These are phyloP conservation scores for Dinomys branickii DNA, from an alignment of 2,113 vertebrate species.

Conservation along the genomic window DNA sequence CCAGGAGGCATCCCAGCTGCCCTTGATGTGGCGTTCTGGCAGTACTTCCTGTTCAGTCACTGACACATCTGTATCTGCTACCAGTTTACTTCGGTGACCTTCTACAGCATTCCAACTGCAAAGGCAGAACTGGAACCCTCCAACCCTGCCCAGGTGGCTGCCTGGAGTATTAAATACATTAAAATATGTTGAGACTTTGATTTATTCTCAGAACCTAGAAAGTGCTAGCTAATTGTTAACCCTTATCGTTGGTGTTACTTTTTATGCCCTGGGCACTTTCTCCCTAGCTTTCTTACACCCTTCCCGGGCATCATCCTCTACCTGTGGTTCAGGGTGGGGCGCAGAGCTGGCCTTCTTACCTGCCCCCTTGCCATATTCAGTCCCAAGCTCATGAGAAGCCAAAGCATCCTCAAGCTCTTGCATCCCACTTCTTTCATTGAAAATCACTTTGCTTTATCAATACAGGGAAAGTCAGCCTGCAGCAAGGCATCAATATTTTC, in stretches of 20 bases:
- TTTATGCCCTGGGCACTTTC: neutral
- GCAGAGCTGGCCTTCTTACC: neutral
- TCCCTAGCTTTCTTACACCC: neutral
- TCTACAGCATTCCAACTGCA: neutral
- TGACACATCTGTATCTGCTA: neutral
- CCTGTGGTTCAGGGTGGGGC: too few relatives aligned
- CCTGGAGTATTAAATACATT: neutral
- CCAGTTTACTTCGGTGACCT: neutral
- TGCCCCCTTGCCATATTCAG: fast-evolving
- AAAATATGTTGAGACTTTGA: neutral
- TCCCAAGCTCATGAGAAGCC: neutral
- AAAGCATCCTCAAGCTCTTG: neutral
- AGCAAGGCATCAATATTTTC: neutral
- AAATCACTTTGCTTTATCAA: conserved; percentile 22
- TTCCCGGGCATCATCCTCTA: too few relatives aligned
- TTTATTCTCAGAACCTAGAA: neutral
- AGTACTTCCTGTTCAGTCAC: neutral
- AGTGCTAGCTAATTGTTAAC: neutral
- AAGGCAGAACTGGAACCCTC: neutral
- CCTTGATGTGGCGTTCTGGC: neutral
- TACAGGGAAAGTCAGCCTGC: neutral
- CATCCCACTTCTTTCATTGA: neutral
- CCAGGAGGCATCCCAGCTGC: neutral
- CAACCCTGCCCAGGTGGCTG: neutral
- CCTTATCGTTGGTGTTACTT: neutral